Evolutionary conservation across 1,140 invertebrate species (phyloP).

Genomic region (Leptoteleia sp.): DNA sequence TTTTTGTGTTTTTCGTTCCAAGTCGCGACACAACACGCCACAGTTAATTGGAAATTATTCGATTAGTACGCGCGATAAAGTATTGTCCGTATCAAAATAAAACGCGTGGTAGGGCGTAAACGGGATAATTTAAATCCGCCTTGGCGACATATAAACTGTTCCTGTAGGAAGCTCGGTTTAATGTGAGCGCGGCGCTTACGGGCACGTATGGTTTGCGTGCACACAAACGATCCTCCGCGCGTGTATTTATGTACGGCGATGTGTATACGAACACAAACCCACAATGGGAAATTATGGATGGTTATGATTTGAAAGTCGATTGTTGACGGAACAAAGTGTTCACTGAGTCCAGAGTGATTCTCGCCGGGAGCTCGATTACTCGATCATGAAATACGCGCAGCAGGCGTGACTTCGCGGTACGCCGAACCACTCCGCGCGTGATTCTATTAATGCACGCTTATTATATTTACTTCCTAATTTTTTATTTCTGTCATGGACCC

Average conservation of each 20-base stretch:
- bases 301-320: constrained; percentile 76
- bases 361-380: constrained; percentile 56
- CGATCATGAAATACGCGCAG: constrained; percentile 50
- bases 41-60: neutral
- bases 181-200: constrained; percentile 2
- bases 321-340: constrained; percentile 76
- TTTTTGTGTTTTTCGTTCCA: no score
- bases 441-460: constrained; percentile 57
- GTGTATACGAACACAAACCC: constrained; percentile 45
- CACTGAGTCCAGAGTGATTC: constrained; percentile 70
- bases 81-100: neutral
- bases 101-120: neutral
- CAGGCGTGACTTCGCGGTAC: constrained; percentile 56
- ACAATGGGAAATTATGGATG: constrained; percentile 45
- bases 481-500: constrained; percentile 23
- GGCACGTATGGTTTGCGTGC: constrained; percentile 9
- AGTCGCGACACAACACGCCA: neutral
- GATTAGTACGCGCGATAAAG: neutral
- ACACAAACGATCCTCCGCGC: constrained; percentile 26
- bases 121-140: constrained; percentile 11
- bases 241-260: constrained; percentile 39
- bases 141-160: constrained; percentile 21
- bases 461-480: constrained; percentile 29
- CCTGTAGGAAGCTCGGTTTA: neutral
- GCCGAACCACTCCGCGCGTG: constrained; percentile 35